A percentile compares a stretch with the other conserved stretches of the same genome.
phyloP scores from a whole-genome alignment of 2,113 vertebrate genomes.

The Pteronura brasiliensis region DNA sequence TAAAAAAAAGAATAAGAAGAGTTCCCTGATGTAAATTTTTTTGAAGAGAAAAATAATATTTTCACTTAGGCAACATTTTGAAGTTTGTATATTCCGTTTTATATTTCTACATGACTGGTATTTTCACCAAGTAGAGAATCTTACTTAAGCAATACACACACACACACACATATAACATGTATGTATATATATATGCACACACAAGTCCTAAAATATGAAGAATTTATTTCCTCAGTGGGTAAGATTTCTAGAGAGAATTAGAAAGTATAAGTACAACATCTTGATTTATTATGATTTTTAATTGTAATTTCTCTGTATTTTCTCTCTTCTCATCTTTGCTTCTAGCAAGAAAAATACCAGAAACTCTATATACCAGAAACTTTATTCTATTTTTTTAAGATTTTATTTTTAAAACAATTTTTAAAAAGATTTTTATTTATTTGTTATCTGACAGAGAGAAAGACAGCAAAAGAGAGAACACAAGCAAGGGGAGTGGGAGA shows the following conservation, averaged over 20 bases:
- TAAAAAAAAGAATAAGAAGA: neutral
- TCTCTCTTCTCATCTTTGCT: neutral
- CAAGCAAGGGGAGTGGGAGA: too few species aligned
- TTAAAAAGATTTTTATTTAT: too few species aligned
- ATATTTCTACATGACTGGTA: neutral
- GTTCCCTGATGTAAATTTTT: neutral
- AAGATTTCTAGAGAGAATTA: neutral
- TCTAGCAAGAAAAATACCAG: neutral
- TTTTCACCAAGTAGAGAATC: neutral
- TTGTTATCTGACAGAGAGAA: too few species aligned
- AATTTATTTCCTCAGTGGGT: neutral
- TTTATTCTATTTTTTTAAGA: neutral
- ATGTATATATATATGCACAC: neutral
- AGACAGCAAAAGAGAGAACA: too few species aligned
- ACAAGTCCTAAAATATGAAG: neutral
- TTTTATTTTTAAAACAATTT: neutral
- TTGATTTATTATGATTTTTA: neutral
- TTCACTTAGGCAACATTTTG: neutral
- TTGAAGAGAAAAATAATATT: neutral
- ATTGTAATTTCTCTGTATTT: neutral
- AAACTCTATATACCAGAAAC: neutral
- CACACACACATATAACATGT: too few species aligned
- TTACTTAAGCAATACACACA: neutral
- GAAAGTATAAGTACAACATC: neutral
- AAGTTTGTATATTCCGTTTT: conserved; percentile 25